Conservation (phyloP, 2,113 vertebrate genomes). For the Paradisaea rubra region DNA sequence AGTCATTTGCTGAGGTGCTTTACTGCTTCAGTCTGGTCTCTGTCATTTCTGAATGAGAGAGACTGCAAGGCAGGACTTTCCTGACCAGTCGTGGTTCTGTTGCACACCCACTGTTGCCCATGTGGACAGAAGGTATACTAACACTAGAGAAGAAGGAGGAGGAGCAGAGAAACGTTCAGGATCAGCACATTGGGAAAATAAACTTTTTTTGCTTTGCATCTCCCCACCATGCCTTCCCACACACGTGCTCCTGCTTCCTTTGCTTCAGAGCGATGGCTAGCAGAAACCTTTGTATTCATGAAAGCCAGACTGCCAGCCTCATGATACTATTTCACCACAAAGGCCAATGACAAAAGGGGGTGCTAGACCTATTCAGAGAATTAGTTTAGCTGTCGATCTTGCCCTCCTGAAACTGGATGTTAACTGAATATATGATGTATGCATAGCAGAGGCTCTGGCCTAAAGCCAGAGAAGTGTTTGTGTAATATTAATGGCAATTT, state of each 20-base stretch:
- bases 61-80: not conserved
- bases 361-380: not conserved
- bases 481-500: not conserved
- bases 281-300: not conserved
- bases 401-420: not conserved
- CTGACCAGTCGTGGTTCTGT: not conserved
- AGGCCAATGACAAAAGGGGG: not conserved
- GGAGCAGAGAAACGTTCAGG: not conserved
- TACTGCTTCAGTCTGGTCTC: not conserved
- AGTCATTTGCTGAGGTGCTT: not conserved
- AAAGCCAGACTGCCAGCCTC: not conserved
- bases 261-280: not conserved
- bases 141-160: not conserved
- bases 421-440: not conserved
- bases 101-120: not conserved
- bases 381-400: not conserved
- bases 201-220: not conserved
- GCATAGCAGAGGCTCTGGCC: not conserved
- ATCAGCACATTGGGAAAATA: not conserved
- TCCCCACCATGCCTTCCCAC: not conserved
- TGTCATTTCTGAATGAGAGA: not conserved
- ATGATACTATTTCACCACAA: not conserved
- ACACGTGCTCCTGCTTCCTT: accelerated
- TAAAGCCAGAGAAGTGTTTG: not conserved
- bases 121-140: not conserved